These are phyloP conservation scores for Andrena fulva DNA, from an alignment of 2,888 invertebrate genomes.

Conservation along the genomic window DNA sequence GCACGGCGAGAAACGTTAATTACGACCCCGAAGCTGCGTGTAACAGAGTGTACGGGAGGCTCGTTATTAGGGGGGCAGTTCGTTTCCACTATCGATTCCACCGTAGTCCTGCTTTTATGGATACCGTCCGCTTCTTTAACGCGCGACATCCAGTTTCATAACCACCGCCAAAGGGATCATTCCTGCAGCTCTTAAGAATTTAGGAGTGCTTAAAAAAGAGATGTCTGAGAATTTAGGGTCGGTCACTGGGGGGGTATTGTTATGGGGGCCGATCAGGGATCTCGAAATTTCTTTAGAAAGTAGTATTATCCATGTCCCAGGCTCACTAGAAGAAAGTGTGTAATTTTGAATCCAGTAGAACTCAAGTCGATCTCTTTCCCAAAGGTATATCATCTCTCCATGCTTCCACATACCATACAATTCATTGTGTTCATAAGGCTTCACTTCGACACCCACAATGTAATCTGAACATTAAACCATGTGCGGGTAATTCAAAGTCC, in stretches of 20 bases:
- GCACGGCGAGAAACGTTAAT: slow-evolving; percentile 23
- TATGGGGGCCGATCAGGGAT: too few species aligned
- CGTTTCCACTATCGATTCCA: slow-evolving; percentile 1
- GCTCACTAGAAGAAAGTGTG: too few species aligned
- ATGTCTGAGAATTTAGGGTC: too few species aligned
- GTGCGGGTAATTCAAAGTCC: too few species aligned
- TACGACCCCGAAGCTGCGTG: not conserved
- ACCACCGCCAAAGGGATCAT: not conserved
- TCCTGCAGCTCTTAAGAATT: not conserved
- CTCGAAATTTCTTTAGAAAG: too few species aligned
- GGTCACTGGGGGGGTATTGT: too few species aligned
- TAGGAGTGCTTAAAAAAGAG: not conserved
- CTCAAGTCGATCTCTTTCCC: not conserved
- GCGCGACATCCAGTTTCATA: slow-evolving; percentile 4
- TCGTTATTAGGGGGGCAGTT: not conserved
- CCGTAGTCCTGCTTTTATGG: not conserved
- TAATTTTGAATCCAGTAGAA: not conserved
- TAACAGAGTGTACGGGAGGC: not conserved
- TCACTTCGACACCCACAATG: too few species aligned
- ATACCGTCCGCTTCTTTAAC: not conserved
- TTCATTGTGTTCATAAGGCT: too few species aligned
- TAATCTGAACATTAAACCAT: too few species aligned
- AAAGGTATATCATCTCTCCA: too few species aligned
- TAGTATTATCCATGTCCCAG: too few species aligned
- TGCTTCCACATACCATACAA: too few species aligned